Evolutionary conservation across 64 coral and sea anemone genomes (phyloP), one percentile per base, ranked within the genome.

Genomic region (Montipora sp.): DNA sequence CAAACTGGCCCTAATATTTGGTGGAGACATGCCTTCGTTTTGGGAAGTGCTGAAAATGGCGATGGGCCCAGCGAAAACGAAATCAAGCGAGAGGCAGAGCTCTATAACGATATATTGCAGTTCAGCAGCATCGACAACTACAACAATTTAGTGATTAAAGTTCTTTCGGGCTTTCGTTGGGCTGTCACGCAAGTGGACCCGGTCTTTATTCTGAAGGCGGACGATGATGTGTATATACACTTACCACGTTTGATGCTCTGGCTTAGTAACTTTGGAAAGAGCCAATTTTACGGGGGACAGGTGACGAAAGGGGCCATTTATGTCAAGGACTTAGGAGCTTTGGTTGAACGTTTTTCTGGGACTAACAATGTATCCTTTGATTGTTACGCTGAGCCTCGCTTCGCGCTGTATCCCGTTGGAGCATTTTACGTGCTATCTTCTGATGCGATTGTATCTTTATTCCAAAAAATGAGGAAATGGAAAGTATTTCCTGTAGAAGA

Each of bases 401-500:
- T 75, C 73, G 24, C 73, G 8, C 24, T 5, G 3, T 75, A 46
- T 45, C 45, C 73, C 7, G 73, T 10, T 20, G 73, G 73, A 75
- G n/a, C 27, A 13, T 75, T 75, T 46, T 46, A 75, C 27, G 36
- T 75, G 23, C 11, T 75, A 4, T 75, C 73, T 46, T 75, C 73
- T 24, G 23, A 75, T 45, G 13, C 23, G 73, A 75, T 75, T 7
- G 6, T 10, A 10, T 75, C 23, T 9, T 46, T 75, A 75, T 46
- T 75, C 8, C 6, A 43, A 3, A 46, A 75, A 1, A 46, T 75
- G 9, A 46, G 7, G n/a, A 6, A 46, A 4, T 75, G 73, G 73
- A 75, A 75, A 75, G 27, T 75, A 12, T 75, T 75, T 75, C 73
- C 73, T 2, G 73, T 75, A 4, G 24, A 75, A 46, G 73, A 75